Conservation (phyloP, 1,140 invertebrate species). For the Odontomachus brunneus region DNA sequence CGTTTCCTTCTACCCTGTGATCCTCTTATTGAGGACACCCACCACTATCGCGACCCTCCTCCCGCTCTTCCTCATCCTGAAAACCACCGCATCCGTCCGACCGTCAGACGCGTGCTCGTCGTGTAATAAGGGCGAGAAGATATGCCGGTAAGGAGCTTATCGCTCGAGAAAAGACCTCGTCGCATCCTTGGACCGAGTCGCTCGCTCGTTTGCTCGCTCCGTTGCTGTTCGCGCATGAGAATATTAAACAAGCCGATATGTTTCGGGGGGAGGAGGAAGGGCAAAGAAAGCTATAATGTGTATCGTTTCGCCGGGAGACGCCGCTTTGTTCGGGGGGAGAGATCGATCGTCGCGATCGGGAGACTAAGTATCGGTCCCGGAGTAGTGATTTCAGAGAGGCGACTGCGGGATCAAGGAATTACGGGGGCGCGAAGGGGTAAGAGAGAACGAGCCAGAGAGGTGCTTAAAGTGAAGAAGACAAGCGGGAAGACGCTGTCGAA, state of each 20-base stretch:
- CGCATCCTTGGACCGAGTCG: neutral
- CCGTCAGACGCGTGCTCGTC: slow-evolving; percentile 59
- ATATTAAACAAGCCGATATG: slow-evolving; percentile 64
- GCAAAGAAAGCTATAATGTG: slow-evolving; percentile 49
- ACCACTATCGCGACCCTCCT: neutral
- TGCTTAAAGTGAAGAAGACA: slow-evolving; percentile 13
- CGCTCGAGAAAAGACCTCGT: slow-evolving; percentile 56
- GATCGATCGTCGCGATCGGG: slow-evolving; percentile 55
- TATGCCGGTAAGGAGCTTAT: slow-evolving; percentile 76
- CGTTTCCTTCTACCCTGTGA: slow-evolving; percentile 53
- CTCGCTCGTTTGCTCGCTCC: neutral
- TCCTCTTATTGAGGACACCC: slow-evolving; percentile 77
- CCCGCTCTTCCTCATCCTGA: neutral
- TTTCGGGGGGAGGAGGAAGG: too few species aligned
- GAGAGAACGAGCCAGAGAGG: neutral
- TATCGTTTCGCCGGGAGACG: slow-evolving; percentile 40
- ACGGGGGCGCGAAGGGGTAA: neutral
- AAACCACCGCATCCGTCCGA: slow-evolving; percentile 35
- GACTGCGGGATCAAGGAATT: slow-evolving; percentile 28
- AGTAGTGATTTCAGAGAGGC: slow-evolving; percentile 3
- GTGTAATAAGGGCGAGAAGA: slow-evolving; percentile 77
- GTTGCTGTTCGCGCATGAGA: neutral
- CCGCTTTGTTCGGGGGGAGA: slow-evolving; percentile 30
- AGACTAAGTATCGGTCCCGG: slow-evolving; percentile 7
- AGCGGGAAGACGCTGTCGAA: neutral